phyloP scores from a whole-genome alignment of 2,888 invertebrate genomes.

The Cyclophora punctaria region DNA sequence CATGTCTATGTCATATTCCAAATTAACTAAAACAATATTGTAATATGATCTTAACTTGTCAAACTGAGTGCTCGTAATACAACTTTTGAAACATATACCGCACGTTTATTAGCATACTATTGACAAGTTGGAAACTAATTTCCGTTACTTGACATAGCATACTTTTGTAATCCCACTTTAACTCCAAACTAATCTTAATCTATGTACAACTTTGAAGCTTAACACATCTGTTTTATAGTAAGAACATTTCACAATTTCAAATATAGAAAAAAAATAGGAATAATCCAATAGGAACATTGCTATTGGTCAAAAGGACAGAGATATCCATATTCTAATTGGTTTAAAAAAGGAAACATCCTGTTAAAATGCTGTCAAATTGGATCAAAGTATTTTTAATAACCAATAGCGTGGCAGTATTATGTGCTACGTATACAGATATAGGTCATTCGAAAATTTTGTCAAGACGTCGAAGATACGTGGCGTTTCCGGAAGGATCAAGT shows the following conservation, averaged over 20 bases:
- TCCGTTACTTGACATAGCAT: conserved; percentile 22
- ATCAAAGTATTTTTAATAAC: conserved; percentile 12
- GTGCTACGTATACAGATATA: conserved; percentile 12
- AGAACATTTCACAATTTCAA: background rate
- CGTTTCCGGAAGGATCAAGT: conserved; percentile 82
- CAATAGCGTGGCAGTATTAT: conserved; percentile 10
- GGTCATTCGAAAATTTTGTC: conserved; percentile 53
- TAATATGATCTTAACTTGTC: conserved; percentile 1
- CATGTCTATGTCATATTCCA: no score
- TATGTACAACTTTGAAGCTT: conserved; percentile 13
- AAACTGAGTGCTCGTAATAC: conserved; percentile 13
- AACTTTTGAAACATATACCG: no score
- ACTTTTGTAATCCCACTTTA: conserved; percentile 20
- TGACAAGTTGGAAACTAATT: conserved; percentile 19
- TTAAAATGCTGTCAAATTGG: background rate
- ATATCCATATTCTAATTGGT: no score
- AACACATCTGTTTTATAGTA: conserved; percentile 13
- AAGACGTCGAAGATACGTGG: conserved; percentile 77
- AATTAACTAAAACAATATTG: no score
- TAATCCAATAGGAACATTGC: no score
- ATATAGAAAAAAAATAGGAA: no score
- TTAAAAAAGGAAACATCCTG: no score
- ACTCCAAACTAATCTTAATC: conserved; percentile 16
- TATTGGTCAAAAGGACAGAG: no score
- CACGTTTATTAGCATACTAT: conserved; percentile 16